phyloP scores from a whole-genome alignment of 2,888 invertebrate species.

The Meteorus colon region DNA sequence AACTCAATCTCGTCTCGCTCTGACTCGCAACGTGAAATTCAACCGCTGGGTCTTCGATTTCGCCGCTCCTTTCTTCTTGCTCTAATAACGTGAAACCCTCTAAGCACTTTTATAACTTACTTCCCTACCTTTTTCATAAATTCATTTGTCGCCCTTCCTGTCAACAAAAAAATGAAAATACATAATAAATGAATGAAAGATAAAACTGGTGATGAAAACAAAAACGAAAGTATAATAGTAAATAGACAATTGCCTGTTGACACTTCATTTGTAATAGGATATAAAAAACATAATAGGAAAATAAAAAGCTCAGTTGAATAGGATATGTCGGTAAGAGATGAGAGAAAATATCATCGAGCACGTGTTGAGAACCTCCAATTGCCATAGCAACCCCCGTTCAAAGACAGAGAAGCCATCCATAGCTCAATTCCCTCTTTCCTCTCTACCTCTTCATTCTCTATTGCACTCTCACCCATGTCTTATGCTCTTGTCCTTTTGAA shows the following conservation, averaged over 20 bases:
- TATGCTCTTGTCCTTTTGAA: constrained; percentile 20
- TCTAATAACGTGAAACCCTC: constrained; percentile 43
- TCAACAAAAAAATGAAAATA: background rate
- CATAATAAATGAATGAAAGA: background rate
- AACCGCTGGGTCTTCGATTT: constrained; percentile 70
- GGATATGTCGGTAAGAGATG: constrained; percentile 45
- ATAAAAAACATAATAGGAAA: constrained; percentile 13
- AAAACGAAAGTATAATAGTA: background rate
- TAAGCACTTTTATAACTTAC: background rate
- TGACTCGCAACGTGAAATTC: constrained; percentile 64
- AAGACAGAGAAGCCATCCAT: constrained; percentile 46
- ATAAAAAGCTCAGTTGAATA: constrained; percentile 32
- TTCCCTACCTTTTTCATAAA: constrained; percentile 12
- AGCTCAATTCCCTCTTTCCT: constrained; percentile 20
- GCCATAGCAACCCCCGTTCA: constrained; percentile 69
- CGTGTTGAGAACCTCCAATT: constrained; percentile 71
- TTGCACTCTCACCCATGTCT: constrained; percentile 20
- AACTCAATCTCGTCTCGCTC: constrained; percentile 60
- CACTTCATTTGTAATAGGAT: background rate
- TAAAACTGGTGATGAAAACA: constrained; percentile 9
- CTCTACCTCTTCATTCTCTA: constrained; percentile 29
- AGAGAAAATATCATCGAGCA: constrained; percentile 56
- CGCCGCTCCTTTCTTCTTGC: constrained; percentile 48
- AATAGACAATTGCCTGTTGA: constrained; percentile 20
- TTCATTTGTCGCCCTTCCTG: background rate